Conservation (phyloP, 2,113 vertebrate species). For the Phodopus roborovskii region DNA sequence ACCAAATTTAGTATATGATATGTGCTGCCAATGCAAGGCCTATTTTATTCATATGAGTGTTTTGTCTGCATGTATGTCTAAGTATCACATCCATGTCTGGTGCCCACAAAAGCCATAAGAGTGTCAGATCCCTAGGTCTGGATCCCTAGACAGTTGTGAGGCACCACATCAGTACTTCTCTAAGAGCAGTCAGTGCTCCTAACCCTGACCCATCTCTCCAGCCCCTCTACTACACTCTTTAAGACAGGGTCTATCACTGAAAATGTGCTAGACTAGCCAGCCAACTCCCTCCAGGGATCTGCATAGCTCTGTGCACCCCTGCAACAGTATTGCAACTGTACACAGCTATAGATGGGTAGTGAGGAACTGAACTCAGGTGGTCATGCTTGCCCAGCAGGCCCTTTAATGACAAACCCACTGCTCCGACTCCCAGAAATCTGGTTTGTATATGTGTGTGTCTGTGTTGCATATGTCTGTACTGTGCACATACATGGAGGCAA, state of each 20-base stretch:
- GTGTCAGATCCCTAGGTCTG: neutral
- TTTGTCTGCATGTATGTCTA: neutral
- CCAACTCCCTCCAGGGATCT: neutral
- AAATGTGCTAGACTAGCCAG: neutral
- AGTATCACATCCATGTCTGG: neutral
- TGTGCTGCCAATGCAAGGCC: too few species aligned
- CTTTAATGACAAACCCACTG: neutral
- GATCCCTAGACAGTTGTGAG: neutral
- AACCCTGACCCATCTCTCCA: neutral
- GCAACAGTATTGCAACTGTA: neutral
- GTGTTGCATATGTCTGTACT: neutral
- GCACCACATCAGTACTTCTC: neutral
- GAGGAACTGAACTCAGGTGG: neutral
- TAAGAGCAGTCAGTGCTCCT: neutral
- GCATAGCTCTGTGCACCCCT: rapidly evolving
- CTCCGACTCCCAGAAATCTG: neutral
- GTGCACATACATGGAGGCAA: too few species aligned
- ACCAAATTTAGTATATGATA: neutral
- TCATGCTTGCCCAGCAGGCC: neutral
- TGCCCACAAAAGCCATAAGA: too few species aligned
- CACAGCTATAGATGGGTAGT: too few species aligned
- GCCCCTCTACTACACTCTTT: neutral
- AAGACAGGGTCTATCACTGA: neutral
- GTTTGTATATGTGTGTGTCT: neutral
- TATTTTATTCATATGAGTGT: neutral